phyloP scores from a whole-genome alignment of 1,140 invertebrate genomes.

The Grapholita molesta region DNA sequence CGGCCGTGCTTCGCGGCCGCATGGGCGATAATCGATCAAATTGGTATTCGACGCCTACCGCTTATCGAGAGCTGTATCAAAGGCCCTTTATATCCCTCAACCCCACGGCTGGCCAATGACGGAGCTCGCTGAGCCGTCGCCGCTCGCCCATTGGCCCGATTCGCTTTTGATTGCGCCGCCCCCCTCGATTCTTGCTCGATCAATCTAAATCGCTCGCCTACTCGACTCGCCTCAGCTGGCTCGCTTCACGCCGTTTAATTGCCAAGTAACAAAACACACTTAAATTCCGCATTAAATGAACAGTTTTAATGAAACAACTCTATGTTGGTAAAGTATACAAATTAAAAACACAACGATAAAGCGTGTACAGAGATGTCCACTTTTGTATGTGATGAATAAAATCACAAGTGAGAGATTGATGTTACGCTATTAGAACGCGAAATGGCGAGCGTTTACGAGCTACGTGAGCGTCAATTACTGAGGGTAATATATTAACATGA shows the following conservation, averaged over 20 bases:
- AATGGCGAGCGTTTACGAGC: constrained; percentile 18
- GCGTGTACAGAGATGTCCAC: not conserved
- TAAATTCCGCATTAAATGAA: not conserved
- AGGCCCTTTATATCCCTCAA: constrained; percentile 59
- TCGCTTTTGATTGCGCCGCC: constrained; percentile 75
- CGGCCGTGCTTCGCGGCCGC: constrained; percentile 18
- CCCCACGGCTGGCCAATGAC: constrained; percentile 58
- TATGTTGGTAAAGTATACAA: not conserved
- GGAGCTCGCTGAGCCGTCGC: constrained; percentile 29
- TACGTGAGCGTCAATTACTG: constrained; percentile 27
- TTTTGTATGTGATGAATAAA: constrained; percentile 1
- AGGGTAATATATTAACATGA: constrained; percentile 24
- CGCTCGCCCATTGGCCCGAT: constrained; percentile 63
- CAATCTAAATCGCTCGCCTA: constrained; percentile 66
- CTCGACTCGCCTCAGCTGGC: constrained; percentile 45
- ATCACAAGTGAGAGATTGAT: constrained; percentile 10
- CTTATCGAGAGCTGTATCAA: constrained; percentile 73
- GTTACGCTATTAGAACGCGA: not conserved
- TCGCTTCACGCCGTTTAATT: constrained; percentile 33
- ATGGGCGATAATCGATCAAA: constrained; percentile 66
- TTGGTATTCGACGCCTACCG: constrained; percentile 64
- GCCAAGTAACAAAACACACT: constrained; percentile 20
- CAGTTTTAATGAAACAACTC: not conserved
- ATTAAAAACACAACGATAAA: not conserved
- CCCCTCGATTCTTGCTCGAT: constrained; percentile 66